Evolutionary conservation across 2,888 invertebrate genomes (phyloP).

Genomic region (Anticlea derivata): DNA sequence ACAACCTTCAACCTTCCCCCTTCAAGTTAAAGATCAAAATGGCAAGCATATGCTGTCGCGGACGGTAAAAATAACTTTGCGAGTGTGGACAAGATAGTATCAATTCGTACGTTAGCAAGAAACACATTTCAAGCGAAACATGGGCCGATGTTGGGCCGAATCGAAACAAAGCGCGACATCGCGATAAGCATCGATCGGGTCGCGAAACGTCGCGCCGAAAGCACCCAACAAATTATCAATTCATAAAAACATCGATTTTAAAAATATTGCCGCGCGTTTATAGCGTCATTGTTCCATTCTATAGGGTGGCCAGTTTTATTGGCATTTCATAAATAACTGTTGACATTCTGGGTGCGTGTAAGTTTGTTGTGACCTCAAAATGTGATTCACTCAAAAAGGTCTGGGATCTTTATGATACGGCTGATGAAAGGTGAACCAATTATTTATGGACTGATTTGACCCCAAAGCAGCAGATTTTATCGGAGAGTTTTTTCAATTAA

Average conservation of each 20-base stretch:
- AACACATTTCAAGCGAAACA: slow-evolving; percentile 82
- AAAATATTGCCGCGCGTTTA: slow-evolving; percentile 75
- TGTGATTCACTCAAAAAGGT: neutral
- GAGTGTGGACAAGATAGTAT: slow-evolving; percentile 67
- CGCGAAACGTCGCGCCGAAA: slow-evolving; percentile 80
- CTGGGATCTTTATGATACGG: neutral
- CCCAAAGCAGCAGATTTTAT: too few relatives aligned
- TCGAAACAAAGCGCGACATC: slow-evolving; percentile 82
- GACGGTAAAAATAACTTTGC: slow-evolving; percentile 58
- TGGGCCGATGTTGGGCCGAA: slow-evolving; percentile 73
- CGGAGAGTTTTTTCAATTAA: too few relatives aligned
- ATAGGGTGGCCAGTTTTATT: slow-evolving; percentile 63
- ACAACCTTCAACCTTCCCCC: slow-evolving; percentile 35
- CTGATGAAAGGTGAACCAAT: too few relatives aligned
- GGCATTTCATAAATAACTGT: slow-evolving; percentile 27
- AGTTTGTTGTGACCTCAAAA: slow-evolving; percentile 16
- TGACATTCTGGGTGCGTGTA: slow-evolving; percentile 23
- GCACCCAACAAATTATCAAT: slow-evolving; percentile 82
- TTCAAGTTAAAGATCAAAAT: slow-evolving; percentile 47
- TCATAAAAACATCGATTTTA: slow-evolving; percentile 83
- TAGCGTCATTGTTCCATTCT: slow-evolving; percentile 71
- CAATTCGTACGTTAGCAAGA: slow-evolving; percentile 80
- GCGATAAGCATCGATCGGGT: slow-evolving; percentile 77
- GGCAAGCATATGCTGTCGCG: slow-evolving; percentile 27
- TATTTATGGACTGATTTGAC: too few relatives aligned